A percentile compares a stretch with the other conserved stretches of the same genome.
phyloP scores from a whole-genome alignment of 2,113 vertebrate species.

The Callipepla californica region DNA sequence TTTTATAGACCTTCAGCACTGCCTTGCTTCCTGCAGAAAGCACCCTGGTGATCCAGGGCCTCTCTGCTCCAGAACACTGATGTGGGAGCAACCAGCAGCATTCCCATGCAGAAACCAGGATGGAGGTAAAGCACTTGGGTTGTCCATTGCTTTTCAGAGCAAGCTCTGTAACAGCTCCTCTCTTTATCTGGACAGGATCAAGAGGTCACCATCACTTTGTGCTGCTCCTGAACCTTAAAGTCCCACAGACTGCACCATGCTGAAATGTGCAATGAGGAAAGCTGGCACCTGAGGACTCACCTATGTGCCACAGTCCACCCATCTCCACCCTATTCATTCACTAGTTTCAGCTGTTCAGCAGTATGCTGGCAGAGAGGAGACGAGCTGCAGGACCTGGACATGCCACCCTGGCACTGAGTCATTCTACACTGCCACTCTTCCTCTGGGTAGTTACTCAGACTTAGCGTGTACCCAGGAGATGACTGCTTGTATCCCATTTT shows the following conservation, averaged over 20 bases:
- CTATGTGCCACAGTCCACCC: background rate
- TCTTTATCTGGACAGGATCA: background rate
- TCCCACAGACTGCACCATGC: accelerated
- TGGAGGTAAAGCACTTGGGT: background rate
- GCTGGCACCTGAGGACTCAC: accelerated
- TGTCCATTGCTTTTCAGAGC: background rate
- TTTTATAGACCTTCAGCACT: background rate
- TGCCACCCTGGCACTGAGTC: background rate
- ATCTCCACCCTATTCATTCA: background rate
- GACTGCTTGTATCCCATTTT: accelerated
- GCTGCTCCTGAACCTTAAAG: background rate
- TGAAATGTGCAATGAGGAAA: background rate
- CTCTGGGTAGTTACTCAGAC: background rate
- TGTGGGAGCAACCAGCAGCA: background rate
- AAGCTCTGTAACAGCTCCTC: background rate
- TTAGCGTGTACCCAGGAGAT: background rate
- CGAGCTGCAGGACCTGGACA: background rate
- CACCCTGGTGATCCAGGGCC: background rate
- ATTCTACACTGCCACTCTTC: background rate
- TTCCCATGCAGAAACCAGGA: background rate
- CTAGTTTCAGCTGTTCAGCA: background rate
- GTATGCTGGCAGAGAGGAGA: background rate
- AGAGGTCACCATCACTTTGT: background rate
- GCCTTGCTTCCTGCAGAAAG: background rate
- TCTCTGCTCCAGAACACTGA: background rate